Percentiles rank a stretch among this genome's conserved stretches.
phyloP scores from a whole-genome alignment of 2,888 invertebrate species.

The Mesorhabditis belari region DNA sequence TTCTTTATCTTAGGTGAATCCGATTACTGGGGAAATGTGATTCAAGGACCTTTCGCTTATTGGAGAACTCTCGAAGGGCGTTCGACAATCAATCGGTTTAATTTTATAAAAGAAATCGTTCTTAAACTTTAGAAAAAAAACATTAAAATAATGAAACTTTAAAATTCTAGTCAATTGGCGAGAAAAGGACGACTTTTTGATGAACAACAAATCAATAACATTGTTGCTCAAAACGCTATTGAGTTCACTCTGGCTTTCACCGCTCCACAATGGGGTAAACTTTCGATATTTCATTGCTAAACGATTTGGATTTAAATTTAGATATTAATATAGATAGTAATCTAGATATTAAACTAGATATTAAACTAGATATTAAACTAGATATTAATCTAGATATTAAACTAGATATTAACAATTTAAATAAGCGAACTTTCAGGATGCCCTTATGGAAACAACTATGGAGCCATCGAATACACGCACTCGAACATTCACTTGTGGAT shows the following conservation, averaged over 20 bases:
- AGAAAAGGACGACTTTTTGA: slow-evolving; percentile 43
- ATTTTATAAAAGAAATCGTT: too few species aligned
- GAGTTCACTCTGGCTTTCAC: slow-evolving; percentile 51
- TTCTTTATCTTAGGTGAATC: slow-evolving; percentile 24
- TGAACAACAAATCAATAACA: slow-evolving; percentile 40
- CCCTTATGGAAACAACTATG: slow-evolving; percentile 49
- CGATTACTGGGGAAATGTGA: slow-evolving; percentile 43
- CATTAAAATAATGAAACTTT: background rate
- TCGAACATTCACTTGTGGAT: slow-evolving; percentile 49
- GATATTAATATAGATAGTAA: too few species aligned
- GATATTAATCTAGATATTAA: background rate
- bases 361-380: too few species aligned
- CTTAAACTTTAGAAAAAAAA: background rate
- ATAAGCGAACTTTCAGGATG: slow-evolving; percentile 32
- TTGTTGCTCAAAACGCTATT: slow-evolving; percentile 46
- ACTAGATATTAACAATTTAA: background rate
- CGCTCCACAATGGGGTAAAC: slow-evolving; percentile 40
- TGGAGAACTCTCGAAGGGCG: slow-evolving; percentile 51
- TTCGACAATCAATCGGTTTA: slow-evolving; percentile 44
- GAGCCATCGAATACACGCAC: slow-evolving; percentile 50
- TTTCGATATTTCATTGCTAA: background rate
- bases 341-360: too few species aligned
- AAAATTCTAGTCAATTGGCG: slow-evolving; percentile 33
- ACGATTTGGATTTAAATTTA: background rate
- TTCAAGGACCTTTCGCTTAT: slow-evolving; percentile 49